Percentiles rank a stretch among this genome's conserved stretches.
These are phyloP conservation scores for Papilio machaon DNA, from an alignment of 1,140 invertebrate genomes.

Conservation along the genomic window DNA sequence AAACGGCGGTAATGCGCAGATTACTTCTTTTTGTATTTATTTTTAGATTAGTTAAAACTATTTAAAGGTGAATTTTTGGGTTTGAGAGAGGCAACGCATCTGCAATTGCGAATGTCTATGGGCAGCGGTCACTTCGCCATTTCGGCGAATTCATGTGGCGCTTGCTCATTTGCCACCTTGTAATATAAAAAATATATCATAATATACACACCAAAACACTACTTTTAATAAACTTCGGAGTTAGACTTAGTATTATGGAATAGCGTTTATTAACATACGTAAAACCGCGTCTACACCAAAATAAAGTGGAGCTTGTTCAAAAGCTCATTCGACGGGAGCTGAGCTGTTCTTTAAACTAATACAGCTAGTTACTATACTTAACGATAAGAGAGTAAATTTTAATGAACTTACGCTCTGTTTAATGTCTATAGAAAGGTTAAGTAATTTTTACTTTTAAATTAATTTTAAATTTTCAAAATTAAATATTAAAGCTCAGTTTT, in stretches of 20 bases:
- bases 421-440: not conserved
- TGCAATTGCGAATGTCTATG: no score
- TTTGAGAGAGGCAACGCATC: no score
- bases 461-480: not conserved
- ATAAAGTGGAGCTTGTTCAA: constrained; percentile 16
- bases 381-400: constrained; percentile 21
- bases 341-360: constrained; percentile 21
- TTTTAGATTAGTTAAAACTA: no score
- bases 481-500: not conserved
- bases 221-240: not conserved
- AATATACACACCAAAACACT: not conserved
- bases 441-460: not conserved
- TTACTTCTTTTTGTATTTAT: no score
- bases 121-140: no score
- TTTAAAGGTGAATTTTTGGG: no score
- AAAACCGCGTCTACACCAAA: not conserved
- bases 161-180: no score
- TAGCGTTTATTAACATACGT: not conserved
- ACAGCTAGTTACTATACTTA: constrained; percentile 22
- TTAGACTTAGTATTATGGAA: not conserved
- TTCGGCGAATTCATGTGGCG: no score
- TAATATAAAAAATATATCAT: no score
- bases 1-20: not conserved
- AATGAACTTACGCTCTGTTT: constrained; percentile 14
- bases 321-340: constrained; percentile 1